A percentile compares a stretch with the other conserved stretches of the same genome.
phyloP scores from a whole-genome alignment of 23 tunicate genomes.

The Phallusia fumigata region DNA sequence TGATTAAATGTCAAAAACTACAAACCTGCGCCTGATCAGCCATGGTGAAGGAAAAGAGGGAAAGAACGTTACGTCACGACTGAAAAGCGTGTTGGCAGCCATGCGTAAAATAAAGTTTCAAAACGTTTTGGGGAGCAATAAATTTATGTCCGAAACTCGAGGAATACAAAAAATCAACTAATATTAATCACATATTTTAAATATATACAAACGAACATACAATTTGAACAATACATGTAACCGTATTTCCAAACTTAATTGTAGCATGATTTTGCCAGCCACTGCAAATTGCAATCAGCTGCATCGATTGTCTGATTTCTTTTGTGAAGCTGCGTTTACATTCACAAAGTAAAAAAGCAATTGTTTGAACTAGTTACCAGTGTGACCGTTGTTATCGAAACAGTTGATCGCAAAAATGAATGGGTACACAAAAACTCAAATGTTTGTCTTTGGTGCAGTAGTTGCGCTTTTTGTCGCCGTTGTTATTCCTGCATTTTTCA shows the following conservation, averaged over 20 bases:
- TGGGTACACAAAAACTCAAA: constrained; percentile 4
- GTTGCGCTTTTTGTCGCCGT: constrained; percentile 1
- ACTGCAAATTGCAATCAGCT: no score
- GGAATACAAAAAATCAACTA: not conserved
- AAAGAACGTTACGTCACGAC: not conserved
- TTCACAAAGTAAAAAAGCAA: no score
- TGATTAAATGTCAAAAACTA: not conserved
- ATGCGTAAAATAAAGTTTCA: not conserved
- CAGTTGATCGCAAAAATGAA: not conserved
- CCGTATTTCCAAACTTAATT: no score
- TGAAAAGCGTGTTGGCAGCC: constrained; percentile 4
- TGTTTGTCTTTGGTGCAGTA: constrained; percentile 6
- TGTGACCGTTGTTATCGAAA: not conserved
- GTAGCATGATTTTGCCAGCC: no score
- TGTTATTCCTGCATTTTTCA: constrained; percentile 1
- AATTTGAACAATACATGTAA: no score
- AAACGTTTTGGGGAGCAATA: no score
- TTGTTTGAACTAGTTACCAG: no score
- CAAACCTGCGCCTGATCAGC: constrained; percentile 72
- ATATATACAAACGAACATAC: not conserved
- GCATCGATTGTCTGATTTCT: no score
- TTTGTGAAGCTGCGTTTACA: no score
- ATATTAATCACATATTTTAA: not conserved
- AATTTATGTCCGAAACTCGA: not conserved
- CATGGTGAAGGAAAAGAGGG: constrained; percentile 50